phyloP scores from a whole-genome alignment of 2,888 invertebrate species.

The Agrochola litura region DNA sequence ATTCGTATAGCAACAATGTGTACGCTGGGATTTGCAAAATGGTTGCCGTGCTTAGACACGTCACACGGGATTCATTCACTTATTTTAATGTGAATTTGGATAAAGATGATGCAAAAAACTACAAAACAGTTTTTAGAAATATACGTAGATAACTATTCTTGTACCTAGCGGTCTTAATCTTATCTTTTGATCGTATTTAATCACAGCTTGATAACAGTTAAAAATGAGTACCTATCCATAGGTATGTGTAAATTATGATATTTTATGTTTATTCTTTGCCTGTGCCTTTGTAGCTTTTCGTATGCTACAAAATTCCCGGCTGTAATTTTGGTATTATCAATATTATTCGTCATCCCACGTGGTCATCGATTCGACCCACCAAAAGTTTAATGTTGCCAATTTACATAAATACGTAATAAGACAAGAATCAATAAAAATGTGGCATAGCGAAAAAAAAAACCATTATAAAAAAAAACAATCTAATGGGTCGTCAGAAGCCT shows the following conservation, averaged over 20 bases:
- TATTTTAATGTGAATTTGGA: too few species aligned
- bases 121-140: neutral
- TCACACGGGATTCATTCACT: neutral
- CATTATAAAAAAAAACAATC: neutral
- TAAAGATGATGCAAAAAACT: too few species aligned
- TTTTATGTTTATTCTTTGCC: neutral
- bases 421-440: conserved; percentile 9
- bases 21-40: conserved; percentile 55
- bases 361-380: conserved; percentile 19
- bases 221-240: neutral
- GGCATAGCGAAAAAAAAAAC: neutral
- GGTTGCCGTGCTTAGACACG: conserved; percentile 35
- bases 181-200: neutral
- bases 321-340: conserved; percentile 4
- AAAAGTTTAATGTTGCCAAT: neutral
- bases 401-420: neutral
- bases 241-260: too few species aligned
- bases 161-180: neutral
- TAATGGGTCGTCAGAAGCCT: too few species aligned
- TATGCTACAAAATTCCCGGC: neutral
- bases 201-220: neutral
- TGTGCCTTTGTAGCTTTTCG: neutral
- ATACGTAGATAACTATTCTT: neutral
- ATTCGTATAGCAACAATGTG: conserved; percentile 53
- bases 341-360: conserved; percentile 10